A percentile compares a stretch with the other conserved stretches of the same genome.
phyloP scores from a whole-genome alignment of 2,797 vertebrate species.

The Sebastes trivittatus region DNA sequence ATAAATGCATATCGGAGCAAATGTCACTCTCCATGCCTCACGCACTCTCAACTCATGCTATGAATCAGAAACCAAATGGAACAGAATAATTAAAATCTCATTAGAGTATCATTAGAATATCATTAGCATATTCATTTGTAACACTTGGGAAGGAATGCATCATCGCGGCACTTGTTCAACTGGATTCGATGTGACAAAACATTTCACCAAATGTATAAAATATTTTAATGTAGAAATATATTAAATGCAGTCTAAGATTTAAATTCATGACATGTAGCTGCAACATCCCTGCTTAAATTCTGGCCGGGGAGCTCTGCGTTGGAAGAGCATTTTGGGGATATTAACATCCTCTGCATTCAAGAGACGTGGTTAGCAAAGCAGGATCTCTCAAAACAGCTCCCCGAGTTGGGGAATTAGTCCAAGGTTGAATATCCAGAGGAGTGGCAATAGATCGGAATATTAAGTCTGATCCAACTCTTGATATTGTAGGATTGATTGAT shows the following conservation, averaged over 20 bases:
- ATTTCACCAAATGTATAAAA: slow-evolving; percentile 9
- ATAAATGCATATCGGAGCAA: not conserved
- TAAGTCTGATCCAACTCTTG: not conserved
- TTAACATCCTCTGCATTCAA: not conserved
- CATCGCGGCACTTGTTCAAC: not conserved
- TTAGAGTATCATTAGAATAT: slow-evolving; percentile 24
- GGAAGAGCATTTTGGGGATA: not conserved
- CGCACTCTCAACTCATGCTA: not conserved
- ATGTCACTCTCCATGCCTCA: slow-evolving; percentile 12
- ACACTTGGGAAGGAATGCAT: slow-evolving; percentile 14
- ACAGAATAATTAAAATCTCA: slow-evolving; percentile 37
- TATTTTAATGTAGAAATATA: slow-evolving; percentile 12
- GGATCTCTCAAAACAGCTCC: not conserved
- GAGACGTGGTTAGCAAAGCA: not conserved
- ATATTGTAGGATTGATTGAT: not conserved
- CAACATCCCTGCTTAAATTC: not conserved
- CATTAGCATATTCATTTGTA: slow-evolving; percentile 23
- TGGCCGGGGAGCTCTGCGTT: not conserved
- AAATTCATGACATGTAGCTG: slow-evolving; percentile 2
- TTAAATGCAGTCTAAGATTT: not conserved
- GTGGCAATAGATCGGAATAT: not conserved
- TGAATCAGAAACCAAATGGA: slow-evolving; percentile 23
- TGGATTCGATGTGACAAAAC: not conserved
- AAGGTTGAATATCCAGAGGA: not conserved
- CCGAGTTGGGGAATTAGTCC: not conserved